A percentile compares a stretch with the other conserved stretches of the same genome.
Conservation (phyloP, 2,888 invertebrate species). For the Itoplectis maculator region DNA sequence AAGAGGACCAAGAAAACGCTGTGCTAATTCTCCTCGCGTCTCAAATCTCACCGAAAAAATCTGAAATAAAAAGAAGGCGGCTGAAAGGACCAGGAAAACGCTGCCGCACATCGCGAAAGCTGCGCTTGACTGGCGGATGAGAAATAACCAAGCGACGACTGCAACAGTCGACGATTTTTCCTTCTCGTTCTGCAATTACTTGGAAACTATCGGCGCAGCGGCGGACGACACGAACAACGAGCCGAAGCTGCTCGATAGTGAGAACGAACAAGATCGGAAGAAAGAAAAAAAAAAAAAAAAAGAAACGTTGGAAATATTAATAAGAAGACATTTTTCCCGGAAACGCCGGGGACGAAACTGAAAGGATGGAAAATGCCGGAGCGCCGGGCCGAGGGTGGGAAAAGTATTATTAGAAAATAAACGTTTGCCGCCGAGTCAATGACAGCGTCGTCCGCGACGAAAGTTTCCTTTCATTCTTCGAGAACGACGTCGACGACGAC, state of each 20-base stretch:
- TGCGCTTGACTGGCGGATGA: neutral
- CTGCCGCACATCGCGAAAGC: neutral
- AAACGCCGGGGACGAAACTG: neutral
- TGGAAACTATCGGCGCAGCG: neutral
- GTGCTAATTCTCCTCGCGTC: neutral
- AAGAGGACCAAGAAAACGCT: no score
- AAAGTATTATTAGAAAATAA: constrained; percentile 41
- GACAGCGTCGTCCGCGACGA: constrained; percentile 43
- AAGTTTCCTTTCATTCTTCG: constrained; percentile 47
- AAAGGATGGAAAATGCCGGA: constrained; percentile 11
- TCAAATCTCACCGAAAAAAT: neutral
- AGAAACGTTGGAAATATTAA: neutral
- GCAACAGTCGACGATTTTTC: neutral
- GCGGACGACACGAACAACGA: neutral
- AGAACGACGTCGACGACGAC: no score
- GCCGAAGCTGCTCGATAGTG: neutral
- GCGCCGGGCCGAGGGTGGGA: neutral
- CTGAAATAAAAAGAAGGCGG: no score
- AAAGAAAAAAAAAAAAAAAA: neutral
- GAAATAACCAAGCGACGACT: neutral
- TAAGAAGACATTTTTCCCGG: neutral
- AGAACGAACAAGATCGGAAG: neutral
- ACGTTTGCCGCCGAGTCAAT: constrained; percentile 44
- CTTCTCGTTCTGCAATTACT: neutral
- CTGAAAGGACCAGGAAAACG: no score